Conservation (phyloP, 2,113 vertebrate species). For the Nannobrachium achirus region DNA sequence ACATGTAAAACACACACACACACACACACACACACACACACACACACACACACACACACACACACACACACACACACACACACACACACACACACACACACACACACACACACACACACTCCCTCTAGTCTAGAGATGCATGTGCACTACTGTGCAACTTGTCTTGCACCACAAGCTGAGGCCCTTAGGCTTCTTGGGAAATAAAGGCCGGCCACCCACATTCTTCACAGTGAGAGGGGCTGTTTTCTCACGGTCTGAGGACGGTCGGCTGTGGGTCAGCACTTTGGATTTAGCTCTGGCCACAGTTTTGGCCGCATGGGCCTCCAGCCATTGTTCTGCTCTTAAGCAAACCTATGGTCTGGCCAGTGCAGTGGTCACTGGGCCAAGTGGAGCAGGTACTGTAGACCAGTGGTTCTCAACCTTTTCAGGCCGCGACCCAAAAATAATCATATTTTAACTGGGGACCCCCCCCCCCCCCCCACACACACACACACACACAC, state of each 20-base stretch:
- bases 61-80: too few species aligned
- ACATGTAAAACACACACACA: not conserved
- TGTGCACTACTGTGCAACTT: conserved; percentile 6
- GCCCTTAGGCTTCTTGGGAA: conserved; percentile 42
- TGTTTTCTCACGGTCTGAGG: conserved; percentile 65
- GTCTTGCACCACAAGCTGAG: too few species aligned
- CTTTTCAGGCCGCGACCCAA: conserved; percentile 20
- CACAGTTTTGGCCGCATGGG: conserved; percentile 15
- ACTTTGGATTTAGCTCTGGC: conserved; percentile 47
- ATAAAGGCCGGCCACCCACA: conserved; percentile 57
- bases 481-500: too few species aligned
- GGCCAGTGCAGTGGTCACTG: conserved; percentile 25
- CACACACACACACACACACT: not conserved
- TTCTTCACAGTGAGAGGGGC: conserved; percentile 57
- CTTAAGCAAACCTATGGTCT: conserved; percentile 36
- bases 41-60: too few species aligned
- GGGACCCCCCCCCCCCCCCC: too few species aligned
- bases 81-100: too few species aligned
- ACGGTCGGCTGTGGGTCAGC: conserved; percentile 62
- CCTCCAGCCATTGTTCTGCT: conserved; percentile 50
- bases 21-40: too few species aligned
- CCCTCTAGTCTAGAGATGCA: not conserved
- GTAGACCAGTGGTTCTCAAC: too few species aligned
- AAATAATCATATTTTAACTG: not conserved
- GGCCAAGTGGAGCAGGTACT: conserved; percentile 8